phyloP scores from a whole-genome alignment of 2,888 invertebrate genomes.

The Phengaris arion region DNA sequence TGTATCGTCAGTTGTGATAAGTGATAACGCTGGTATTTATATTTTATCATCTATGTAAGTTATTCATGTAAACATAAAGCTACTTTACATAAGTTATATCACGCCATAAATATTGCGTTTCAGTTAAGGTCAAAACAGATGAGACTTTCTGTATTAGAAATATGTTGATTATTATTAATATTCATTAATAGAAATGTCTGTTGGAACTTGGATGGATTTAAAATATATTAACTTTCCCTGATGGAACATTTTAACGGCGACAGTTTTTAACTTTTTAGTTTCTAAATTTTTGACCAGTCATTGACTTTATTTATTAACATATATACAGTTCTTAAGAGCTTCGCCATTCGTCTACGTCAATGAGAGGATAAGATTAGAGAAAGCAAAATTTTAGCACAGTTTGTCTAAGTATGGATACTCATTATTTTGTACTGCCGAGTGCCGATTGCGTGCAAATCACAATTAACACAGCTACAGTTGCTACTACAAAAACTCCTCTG shows the following conservation, averaged over 20 bases:
- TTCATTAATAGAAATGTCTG: constrained; percentile 20
- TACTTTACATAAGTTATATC: neutral
- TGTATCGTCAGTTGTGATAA: neutral
- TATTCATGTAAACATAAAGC: neutral
- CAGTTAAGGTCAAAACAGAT: neutral
- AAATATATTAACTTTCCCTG: constrained; percentile 14
- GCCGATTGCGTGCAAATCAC: too few species aligned
- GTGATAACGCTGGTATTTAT: neutral
- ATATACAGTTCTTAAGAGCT: neutral
- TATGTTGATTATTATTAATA: neutral
- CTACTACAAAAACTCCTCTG: too few species aligned
- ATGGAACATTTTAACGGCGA: neutral
- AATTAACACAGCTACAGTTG: too few species aligned
- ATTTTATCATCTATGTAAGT: constrained; percentile 1
- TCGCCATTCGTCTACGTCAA: neutral
- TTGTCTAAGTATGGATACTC: neutral
- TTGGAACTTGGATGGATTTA: neutral
- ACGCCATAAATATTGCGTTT: constrained; percentile 10
- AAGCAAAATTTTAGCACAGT: neutral
- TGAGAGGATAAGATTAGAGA: neutral
- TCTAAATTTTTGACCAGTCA: constrained; percentile 21
- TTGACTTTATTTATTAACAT: neutral
- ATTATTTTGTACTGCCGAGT: too few species aligned
- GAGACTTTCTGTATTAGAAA: neutral
- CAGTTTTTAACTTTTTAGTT: constrained; percentile 12